Percentiles rank a stretch among this genome's conserved stretches.
These are phyloP conservation scores for Acrocyrtus sp. DNA, from an alignment of 2,888 invertebrate genomes.

Conservation along the genomic window DNA sequence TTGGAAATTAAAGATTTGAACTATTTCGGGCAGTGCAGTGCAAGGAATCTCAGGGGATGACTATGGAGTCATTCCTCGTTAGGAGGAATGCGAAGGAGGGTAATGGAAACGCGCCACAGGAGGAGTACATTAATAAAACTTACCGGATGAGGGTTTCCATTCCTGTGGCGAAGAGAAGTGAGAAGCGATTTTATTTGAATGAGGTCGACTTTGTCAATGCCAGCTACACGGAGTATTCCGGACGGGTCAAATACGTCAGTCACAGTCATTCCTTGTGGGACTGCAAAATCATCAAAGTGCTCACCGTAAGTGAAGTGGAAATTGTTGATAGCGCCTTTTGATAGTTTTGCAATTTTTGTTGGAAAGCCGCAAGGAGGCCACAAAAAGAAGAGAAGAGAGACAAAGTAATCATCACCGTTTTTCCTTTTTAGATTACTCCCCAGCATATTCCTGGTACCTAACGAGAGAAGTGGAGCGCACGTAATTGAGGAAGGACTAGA, in stretches of 20 bases:
- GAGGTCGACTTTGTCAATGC: slow-evolving; percentile 59
- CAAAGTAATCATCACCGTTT: background rate
- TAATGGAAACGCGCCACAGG: slow-evolving; percentile 19
- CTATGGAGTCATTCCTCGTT: background rate
- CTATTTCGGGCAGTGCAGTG: slow-evolving; percentile 33
- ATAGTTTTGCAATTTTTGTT: too few relatives aligned
- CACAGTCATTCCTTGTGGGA: slow-evolving; percentile 54
- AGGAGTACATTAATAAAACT: slow-evolving; percentile 44
- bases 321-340: too few relatives aligned
- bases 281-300: slow-evolving; percentile 51
- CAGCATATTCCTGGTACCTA: slow-evolving; percentile 57
- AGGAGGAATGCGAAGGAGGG: too few relatives aligned
- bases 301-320: slow-evolving; percentile 42
- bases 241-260: slow-evolving; percentile 50
- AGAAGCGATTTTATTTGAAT: slow-evolving; percentile 55
- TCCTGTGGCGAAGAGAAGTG: slow-evolving; percentile 29
- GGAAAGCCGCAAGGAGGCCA: too few relatives aligned
- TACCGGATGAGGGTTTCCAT: slow-evolving; percentile 37
- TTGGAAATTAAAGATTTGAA: slow-evolving; percentile 35
- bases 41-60: slow-evolving; percentile 25
- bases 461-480: slow-evolving; percentile 58
- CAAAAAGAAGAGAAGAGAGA: background rate
- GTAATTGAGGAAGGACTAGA: slow-evolving; percentile 60
- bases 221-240: slow-evolving; percentile 53
- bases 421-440: slow-evolving; percentile 25